Conservation (phyloP, 92 coral and sea anemone species). For the Zoanthus sociatus region DNA sequence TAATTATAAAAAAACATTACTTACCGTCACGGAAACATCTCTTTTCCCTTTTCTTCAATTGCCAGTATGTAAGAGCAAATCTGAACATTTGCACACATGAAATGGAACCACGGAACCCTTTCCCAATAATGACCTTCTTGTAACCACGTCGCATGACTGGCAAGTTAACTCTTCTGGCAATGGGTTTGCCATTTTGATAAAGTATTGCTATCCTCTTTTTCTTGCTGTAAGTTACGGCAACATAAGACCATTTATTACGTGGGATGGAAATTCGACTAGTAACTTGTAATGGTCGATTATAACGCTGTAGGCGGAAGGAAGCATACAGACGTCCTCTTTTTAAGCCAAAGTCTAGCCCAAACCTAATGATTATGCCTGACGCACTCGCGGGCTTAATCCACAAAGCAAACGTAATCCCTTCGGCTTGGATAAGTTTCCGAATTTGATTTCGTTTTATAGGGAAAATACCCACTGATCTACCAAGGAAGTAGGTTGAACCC, state of each 20-base stretch:
- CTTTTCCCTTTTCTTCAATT: constrained; percentile 38
- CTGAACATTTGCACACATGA: constrained; percentile 58
- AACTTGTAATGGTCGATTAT: neutral
- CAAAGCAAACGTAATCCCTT: constrained; percentile 4
- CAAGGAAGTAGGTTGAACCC: constrained; percentile 29
- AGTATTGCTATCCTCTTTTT: neutral
- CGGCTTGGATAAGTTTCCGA: constrained; percentile 22
- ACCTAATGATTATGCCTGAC: constrained; percentile 25
- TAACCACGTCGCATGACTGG: neutral
- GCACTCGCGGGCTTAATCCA: constrained; percentile 19
- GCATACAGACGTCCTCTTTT: constrained; percentile 28
- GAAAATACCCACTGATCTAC: constrained; percentile 13
- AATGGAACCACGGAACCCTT: constrained; percentile 47
- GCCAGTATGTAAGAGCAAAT: constrained; percentile 42
- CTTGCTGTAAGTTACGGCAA: constrained; percentile 20
- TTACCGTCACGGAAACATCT: constrained; percentile 57
- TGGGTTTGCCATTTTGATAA: constrained; percentile 5
- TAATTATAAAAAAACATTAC: neutral
- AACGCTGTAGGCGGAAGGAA: constrained; percentile 20
- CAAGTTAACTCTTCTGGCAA: neutral
- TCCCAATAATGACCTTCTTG: constrained; percentile 19
- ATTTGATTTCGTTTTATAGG: constrained; percentile 23
- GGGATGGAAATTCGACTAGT: constrained; percentile 6
- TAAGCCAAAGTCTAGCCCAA: constrained; percentile 28
- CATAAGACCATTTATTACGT: constrained; percentile 29